Percentiles rank a stretch among this genome's conserved stretches.
These are phyloP conservation scores for Tribolium madens DNA, from an alignment of 1,140 invertebrate genomes.

Conservation along the genomic window DNA sequence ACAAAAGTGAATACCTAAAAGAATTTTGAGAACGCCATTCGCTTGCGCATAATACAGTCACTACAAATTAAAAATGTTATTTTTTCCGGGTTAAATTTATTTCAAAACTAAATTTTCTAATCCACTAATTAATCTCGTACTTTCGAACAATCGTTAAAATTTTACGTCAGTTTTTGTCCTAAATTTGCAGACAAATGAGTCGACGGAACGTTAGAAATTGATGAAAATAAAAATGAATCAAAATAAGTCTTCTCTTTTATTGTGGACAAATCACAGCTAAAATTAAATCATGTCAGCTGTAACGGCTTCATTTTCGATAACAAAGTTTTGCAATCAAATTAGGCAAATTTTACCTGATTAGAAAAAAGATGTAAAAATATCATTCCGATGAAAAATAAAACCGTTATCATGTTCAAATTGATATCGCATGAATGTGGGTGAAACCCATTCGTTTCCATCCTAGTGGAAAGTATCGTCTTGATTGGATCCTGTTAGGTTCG, in stretches of 20 bases:
- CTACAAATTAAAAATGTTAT: no score
- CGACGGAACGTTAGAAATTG: neutral
- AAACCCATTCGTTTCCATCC: conserved; percentile 3
- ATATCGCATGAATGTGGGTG: conserved; percentile 2
- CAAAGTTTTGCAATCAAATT: neutral
- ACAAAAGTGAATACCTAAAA: no score
- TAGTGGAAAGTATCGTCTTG: conserved; percentile 26
- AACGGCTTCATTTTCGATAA: neutral
- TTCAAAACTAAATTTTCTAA: no score
- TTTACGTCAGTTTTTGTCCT: no score
- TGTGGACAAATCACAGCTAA: neutral
- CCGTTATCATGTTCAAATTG: neutral
- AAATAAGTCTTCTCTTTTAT: neutral
- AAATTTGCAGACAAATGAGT: no score
- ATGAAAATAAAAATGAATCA: neutral
- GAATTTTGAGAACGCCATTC: no score
- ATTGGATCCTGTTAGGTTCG: conserved; percentile 13
- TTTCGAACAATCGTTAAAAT: no score
- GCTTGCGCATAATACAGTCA: no score
- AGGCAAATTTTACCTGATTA: neutral
- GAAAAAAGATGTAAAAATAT: neutral
- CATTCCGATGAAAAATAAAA: neutral
- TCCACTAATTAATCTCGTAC: no score
- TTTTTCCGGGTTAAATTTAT: no score
- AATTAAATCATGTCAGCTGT: neutral